Conservation (phyloP, 2,888 invertebrate genomes). For the Latheticus oryzae region DNA sequence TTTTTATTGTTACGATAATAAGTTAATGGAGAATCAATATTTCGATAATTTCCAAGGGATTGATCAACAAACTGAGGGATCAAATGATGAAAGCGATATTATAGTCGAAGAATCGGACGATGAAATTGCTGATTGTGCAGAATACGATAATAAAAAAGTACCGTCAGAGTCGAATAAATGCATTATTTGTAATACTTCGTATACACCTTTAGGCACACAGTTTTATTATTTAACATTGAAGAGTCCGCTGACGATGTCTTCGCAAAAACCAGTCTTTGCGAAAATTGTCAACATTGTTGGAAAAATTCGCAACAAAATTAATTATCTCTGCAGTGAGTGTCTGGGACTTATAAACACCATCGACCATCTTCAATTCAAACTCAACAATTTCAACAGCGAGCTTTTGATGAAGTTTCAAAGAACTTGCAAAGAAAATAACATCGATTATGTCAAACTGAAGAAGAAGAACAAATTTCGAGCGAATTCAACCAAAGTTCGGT, state of each 20-base stretch:
- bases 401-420: constrained; percentile 57
- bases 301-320: constrained; percentile 47
- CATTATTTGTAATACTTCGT: constrained; percentile 60
- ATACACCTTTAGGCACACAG: constrained; percentile 58
- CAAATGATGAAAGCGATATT: constrained; percentile 63
- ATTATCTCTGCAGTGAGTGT: constrained; percentile 62
- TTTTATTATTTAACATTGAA: constrained; percentile 61
- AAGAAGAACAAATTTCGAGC: constrained; percentile 1
- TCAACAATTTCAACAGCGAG: constrained; percentile 57
- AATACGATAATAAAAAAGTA: constrained; percentile 51
- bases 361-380: constrained; percentile 63
- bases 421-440: constrained; percentile 51
- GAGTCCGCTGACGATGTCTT: constrained; percentile 62
- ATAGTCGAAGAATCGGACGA: constrained; percentile 64
- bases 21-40: constrained; percentile 15
- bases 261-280: constrained; percentile 59
- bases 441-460: constrained; percentile 15
- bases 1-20: constrained; percentile 42
- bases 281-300: constrained; percentile 58
- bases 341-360: constrained; percentile 63
- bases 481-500: constrained; percentile 47
- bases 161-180: constrained; percentile 51
- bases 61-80: constrained; percentile 56
- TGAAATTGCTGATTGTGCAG: constrained; percentile 56
- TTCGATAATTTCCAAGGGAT: constrained; percentile 38